Evolutionary conservation across 2,888 invertebrate genomes (phyloP).

Genomic region (Aphidius colemani): DNA sequence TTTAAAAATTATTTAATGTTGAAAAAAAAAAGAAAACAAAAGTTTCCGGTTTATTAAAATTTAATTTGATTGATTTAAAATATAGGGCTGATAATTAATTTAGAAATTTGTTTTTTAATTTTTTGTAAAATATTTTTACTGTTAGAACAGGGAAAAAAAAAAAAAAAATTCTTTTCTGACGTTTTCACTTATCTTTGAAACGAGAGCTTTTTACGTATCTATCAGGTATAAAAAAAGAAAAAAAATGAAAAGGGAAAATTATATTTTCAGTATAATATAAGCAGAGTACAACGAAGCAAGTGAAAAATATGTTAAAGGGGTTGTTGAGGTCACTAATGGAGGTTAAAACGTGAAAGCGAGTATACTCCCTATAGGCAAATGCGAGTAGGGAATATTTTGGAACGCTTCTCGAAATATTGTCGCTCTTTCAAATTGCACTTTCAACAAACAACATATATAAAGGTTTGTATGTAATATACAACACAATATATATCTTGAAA

Average conservation of each 20-base stretch:
- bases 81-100: too few species aligned
- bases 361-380: conserved; percentile 16
- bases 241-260: conserved; percentile 3
- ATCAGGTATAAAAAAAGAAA: conserved; percentile 8
- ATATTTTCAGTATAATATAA: not conserved
- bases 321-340: conserved; percentile 48
- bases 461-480: not conserved
- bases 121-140: too few species aligned
- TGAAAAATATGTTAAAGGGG: conserved; percentile 14
- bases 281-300: conserved; percentile 1
- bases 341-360: conserved; percentile 49
- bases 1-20: too few species aligned
- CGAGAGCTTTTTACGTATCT: not conserved
- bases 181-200: too few species aligned
- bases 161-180: not conserved
- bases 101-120: too few species aligned
- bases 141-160: conserved; percentile 1
- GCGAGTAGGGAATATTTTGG: conserved; percentile 25
- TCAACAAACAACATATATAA: conserved; percentile 18
- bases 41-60: too few species aligned
- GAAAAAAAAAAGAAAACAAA: too few species aligned
- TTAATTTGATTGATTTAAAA: too few species aligned
- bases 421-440: conserved; percentile 29
- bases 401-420: conserved; percentile 28
- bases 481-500: too few species aligned